A percentile compares a stretch with the other conserved stretches of the same genome.
Evolutionary conservation across 2,113 vertebrate species (phyloP).

Genomic region (Syngnathus typhle): DNA sequence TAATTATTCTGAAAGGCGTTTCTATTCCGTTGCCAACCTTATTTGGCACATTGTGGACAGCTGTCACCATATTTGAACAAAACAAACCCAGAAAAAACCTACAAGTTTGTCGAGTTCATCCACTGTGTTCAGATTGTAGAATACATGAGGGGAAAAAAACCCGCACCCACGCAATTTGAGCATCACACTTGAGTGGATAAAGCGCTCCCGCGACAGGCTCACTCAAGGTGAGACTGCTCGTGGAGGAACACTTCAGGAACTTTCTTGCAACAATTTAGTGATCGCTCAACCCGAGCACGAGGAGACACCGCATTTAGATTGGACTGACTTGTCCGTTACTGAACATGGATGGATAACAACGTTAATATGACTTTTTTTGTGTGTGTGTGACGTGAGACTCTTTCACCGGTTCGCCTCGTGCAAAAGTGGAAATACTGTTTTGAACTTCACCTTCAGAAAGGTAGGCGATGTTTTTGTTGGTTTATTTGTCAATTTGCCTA

Average conservation of each 20-base stretch:
- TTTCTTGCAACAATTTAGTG: not conserved
- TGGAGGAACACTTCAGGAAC: not conserved
- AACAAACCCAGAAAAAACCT: not conserved
- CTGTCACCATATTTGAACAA: not conserved
- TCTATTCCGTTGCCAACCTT: not conserved
- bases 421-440: constrained; percentile 15
- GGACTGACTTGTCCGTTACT: not conserved
- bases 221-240: not conserved
- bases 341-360: not conserved
- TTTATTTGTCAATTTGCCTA: no score
- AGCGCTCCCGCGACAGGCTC: not conserved
- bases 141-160: not conserved
- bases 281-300: not conserved
- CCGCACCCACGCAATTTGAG: not conserved
- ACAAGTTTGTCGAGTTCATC: not conserved
- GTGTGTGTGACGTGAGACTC: not conserved
- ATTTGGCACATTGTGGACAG: not conserved
- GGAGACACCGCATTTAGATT: not conserved
- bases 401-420: not conserved
- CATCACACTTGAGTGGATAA: not conserved
- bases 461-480: constrained; percentile 27
- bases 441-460: constrained; percentile 33
- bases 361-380: not conserved
- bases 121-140: not conserved
- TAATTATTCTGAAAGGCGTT: not conserved